These are phyloP conservation scores for Nasua narica DNA, from an alignment of 2,797 vertebrate genomes.

Conservation along the genomic window DNA sequence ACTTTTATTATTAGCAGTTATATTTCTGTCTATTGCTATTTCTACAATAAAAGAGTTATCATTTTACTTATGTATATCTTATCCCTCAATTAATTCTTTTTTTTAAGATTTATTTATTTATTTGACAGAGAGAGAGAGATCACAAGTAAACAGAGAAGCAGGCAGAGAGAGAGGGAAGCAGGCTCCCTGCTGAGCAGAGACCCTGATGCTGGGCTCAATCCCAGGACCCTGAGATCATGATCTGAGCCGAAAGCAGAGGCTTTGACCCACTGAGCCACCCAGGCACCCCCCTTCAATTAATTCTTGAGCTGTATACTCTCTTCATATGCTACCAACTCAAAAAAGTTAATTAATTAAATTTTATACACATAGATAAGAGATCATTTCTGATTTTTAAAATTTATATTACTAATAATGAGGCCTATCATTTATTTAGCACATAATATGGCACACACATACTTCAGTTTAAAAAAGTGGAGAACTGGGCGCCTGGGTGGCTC, in stretches of 20 bases:
- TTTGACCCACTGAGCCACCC: too few relatives aligned
- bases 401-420: not conserved
- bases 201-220: too few relatives aligned
- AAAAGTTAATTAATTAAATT: not conserved
- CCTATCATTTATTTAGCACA: not conserved
- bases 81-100: not conserved
- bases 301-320: not conserved
- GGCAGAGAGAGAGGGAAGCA: too few relatives aligned
- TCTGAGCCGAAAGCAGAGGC: too few relatives aligned
- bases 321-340: not conserved
- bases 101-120: too few relatives aligned
- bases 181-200: too few relatives aligned
- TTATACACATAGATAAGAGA: not conserved
- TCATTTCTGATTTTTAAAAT: not conserved
- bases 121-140: too few relatives aligned
- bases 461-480: not conserved
- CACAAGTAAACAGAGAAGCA: too few relatives aligned
- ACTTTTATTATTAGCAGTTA: not conserved
- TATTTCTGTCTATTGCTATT: not conserved
- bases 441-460: not conserved
- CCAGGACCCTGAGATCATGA: too few relatives aligned
- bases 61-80: constrained; percentile 3
- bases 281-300: not conserved
- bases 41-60: not conserved
- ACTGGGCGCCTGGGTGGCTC: too few relatives aligned